Conservation (phyloP, 2,797 vertebrate genomes). For the Chelonia mydas region DNA sequence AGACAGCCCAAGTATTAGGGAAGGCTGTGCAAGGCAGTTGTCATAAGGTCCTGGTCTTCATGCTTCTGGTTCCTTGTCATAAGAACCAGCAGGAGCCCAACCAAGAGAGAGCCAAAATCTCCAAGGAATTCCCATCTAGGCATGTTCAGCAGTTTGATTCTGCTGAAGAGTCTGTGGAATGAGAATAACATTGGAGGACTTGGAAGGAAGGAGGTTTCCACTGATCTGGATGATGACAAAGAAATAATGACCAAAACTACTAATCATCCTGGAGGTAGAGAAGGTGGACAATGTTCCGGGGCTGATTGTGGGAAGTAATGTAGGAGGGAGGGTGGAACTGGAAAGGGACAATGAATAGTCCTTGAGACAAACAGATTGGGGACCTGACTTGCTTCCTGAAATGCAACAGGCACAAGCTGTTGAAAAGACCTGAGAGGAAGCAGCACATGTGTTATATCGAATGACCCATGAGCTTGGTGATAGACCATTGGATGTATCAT, state of each 20-base stretch:
- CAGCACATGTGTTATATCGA: neutral
- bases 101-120: neutral
- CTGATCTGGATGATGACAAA: fast-evolving
- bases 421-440: neutral
- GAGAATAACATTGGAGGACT: neutral
- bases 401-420: neutral
- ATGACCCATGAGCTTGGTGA: neutral
- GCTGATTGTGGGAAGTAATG: no score
- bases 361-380: no score
- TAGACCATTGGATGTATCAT: neutral
- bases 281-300: no score
- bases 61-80: neutral
- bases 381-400: neutral
- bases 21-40: neutral
- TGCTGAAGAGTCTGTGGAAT: neutral
- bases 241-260: no score
- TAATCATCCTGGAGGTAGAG: no score
- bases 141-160: neutral
- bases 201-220: neutral
- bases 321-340: no score
- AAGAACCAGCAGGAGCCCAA: neutral
- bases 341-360: no score
- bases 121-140: neutral
- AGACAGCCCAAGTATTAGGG: neutral
- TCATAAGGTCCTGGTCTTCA: neutral